Evolutionary conservation across 2,797 vertebrate genomes (phyloP).

Genomic region (Helicolenus hilgendorfi): DNA sequence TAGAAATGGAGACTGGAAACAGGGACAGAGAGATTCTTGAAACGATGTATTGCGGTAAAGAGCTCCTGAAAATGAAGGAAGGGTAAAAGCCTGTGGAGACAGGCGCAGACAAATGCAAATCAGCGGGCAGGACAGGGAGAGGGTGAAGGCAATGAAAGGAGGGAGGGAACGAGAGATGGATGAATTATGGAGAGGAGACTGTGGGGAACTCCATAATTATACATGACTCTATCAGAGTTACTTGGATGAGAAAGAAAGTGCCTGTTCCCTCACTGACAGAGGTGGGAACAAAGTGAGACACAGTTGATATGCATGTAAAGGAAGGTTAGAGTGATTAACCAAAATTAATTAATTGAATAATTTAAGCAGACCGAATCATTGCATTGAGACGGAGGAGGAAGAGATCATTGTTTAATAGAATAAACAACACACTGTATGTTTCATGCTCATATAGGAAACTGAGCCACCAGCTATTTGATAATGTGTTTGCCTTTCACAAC

Average conservation of each 20-base stretch:
- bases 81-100: conserved; percentile 35
- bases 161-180: conserved; percentile 46
- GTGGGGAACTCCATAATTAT: conserved; percentile 68
- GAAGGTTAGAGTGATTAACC: conserved; percentile 40
- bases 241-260: conserved; percentile 50
- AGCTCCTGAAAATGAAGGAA: conserved; percentile 32
- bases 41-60: conserved; percentile 20
- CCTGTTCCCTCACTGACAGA: conserved; percentile 27
- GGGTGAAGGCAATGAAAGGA: conserved; percentile 50
- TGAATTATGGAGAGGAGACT: conserved; percentile 72
- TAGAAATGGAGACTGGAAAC: conserved; percentile 6
- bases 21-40: conserved; percentile 18
- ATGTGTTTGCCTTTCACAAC: not conserved
- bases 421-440: not conserved
- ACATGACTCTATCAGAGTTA: conserved; percentile 70
- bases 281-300: conserved; percentile 24
- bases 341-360: conserved; percentile 39
- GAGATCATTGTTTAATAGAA: conserved; percentile 15
- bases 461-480: not conserved
- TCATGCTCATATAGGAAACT: not conserved
- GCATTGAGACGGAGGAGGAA: not conserved
- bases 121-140: conserved; percentile 43
- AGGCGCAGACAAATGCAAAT: conserved; percentile 70
- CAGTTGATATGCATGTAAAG: conserved; percentile 34
- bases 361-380: not conserved